Evolutionary conservation across 2,888 invertebrate species (phyloP).

Genomic region (Adineta ricciae): DNA sequence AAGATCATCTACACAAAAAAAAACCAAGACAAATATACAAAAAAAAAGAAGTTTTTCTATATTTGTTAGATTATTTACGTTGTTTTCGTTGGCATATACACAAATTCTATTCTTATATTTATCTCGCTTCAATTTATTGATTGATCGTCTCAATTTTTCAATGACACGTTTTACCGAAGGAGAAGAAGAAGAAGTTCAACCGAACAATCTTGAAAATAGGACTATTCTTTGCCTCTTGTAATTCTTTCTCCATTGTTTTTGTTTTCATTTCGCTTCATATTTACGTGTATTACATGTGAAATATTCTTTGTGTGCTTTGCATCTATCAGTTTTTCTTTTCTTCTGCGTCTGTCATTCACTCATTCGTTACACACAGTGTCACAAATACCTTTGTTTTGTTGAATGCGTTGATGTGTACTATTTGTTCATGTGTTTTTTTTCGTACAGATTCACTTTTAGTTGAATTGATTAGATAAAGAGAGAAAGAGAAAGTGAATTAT

Average conservation of each 20-base stretch:
- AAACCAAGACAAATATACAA: too few species aligned
- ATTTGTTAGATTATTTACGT: too few species aligned
- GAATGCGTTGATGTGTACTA: not conserved
- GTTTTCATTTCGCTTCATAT: not conserved
- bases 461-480: not conserved
- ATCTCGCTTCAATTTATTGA: too few species aligned
- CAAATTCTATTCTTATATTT: too few species aligned
- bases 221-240: not conserved
- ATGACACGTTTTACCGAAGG: too few species aligned
- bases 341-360: not conserved
- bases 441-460: not conserved
- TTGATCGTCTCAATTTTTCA: too few species aligned
- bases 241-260: not conserved
- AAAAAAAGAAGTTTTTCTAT: too few species aligned
- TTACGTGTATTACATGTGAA: not conserved
- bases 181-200: not conserved
- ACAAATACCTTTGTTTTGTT: not conserved
- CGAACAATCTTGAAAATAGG: not conserved
- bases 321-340: not conserved
- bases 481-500: conserved; percentile 13
- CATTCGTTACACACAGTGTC: not conserved
- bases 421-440: not conserved
- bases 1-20: too few species aligned
- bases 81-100: too few species aligned
- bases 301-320: not conserved